These are phyloP conservation scores for Luperina nickerlii DNA, from an alignment of 2,888 invertebrate genomes.

Conservation along the genomic window DNA sequence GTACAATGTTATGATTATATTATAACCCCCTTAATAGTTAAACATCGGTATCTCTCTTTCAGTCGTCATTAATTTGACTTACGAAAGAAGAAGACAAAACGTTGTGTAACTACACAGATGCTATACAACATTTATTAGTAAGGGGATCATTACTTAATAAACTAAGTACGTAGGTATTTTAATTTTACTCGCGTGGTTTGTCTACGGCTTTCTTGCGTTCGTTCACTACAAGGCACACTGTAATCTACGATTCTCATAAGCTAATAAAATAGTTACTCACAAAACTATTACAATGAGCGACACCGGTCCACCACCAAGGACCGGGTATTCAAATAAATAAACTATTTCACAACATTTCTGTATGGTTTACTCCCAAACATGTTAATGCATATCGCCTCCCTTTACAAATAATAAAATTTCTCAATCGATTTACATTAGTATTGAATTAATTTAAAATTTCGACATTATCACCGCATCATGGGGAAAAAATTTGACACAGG, in stretches of 20 bases:
- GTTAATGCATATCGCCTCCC: constrained; percentile 22
- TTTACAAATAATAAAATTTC: constrained; percentile 29
- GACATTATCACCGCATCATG: constrained; percentile 33
- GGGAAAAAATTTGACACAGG: constrained; percentile 34
- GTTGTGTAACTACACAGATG: too few relatives aligned
- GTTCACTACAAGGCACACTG: neutral
- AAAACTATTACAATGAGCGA: constrained; percentile 9
- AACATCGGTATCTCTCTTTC: too few relatives aligned
- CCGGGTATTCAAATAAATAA: constrained; percentile 14
- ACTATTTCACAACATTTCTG: constrained; percentile 46
- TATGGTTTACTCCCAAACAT: constrained; percentile 39
- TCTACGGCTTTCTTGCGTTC: neutral
- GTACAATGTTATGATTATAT: neutral
- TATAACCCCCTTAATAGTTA: neutral
- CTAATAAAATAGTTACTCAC: constrained; percentile 2
- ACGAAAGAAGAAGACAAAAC: too few relatives aligned
- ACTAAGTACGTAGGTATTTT: neutral
- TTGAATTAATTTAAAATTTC: constrained; percentile 33
- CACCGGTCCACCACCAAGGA: constrained; percentile 13
- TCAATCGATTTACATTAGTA: constrained; percentile 29
- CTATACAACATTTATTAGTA: too few relatives aligned
- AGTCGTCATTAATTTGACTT: too few relatives aligned
- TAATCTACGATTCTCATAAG: neutral
- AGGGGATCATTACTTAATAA: neutral
- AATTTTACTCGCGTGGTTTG: neutral